phyloP scores from a whole-genome alignment of 2,113 vertebrate genomes.

The Microcebus murinus region DNA sequence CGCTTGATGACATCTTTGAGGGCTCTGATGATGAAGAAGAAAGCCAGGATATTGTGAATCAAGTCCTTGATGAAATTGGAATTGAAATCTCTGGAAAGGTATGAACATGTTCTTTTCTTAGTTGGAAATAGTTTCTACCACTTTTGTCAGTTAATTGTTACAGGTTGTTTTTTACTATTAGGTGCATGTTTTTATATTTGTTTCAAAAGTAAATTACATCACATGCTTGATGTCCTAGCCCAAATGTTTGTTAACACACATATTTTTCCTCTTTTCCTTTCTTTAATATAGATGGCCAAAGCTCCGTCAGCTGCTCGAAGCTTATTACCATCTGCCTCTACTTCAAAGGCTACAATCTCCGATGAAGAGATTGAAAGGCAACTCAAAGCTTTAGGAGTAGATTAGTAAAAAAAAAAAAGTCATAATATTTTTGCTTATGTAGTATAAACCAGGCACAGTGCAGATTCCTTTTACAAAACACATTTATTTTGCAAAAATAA shows the following conservation, averaged over 20 bases:
- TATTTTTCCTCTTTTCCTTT: slow-evolving; percentile 36
- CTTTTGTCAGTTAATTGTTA: neutral
- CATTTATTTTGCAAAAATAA: slow-evolving; percentile 76
- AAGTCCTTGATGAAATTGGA: slow-evolving; percentile 98
- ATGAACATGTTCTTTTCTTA: neutral
- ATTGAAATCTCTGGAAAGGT: slow-evolving; percentile 99
- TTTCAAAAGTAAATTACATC: slow-evolving; percentile 29
- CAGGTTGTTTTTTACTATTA: neutral
- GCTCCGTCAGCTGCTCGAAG: slow-evolving; percentile 93
- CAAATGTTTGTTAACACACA: neutral
- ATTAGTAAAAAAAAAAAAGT: slow-evolving; percentile 84
- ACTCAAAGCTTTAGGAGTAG: slow-evolving; percentile 95
- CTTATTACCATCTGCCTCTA: slow-evolving; percentile 90
- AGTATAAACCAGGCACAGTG: slow-evolving; percentile 65
- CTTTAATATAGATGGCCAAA: slow-evolving; percentile 92
- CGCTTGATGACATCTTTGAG: slow-evolving; percentile 97
- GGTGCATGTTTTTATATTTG: neutral
- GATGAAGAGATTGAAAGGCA: slow-evolving; percentile 99
- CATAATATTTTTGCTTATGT: slow-evolving; percentile 54
- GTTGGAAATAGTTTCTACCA: neutral
- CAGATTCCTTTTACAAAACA: slow-evolving; percentile 77
- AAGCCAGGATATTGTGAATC: slow-evolving; percentile 96
- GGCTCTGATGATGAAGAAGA: slow-evolving; percentile 98
- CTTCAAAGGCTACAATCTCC: slow-evolving; percentile 92
- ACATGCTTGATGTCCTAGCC: neutral